Evolutionary conservation across 30 jellyfish, hydroid and myxozoan species (phyloP).

Genomic region (Aurelia coerulea): DNA sequence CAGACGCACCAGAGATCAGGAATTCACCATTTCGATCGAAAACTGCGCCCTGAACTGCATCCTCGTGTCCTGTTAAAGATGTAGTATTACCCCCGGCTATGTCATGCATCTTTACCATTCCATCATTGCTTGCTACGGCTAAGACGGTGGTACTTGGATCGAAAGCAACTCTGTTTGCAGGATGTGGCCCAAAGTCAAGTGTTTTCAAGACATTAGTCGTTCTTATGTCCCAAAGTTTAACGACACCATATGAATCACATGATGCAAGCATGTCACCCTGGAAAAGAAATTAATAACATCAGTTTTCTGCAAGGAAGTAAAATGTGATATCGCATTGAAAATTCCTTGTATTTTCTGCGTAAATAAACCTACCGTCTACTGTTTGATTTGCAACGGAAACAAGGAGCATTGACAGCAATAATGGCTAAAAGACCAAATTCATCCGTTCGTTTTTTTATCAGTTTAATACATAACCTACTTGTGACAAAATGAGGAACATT

Average conservation of each 20-base stretch:
- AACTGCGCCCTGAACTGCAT: slow-evolving; percentile 83
- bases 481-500: too few species aligned
- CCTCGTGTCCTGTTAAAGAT: slow-evolving; percentile 83
- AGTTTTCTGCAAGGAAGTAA: too few species aligned
- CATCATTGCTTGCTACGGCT: slow-evolving; percentile 95
- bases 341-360: too few species aligned
- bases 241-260: slow-evolving; percentile 91
- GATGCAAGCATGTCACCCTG: slow-evolving; percentile 97
- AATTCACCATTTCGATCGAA: slow-evolving; percentile 86
- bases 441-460: too few species aligned
- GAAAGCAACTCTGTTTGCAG: slow-evolving; percentile 91
- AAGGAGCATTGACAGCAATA: too few species aligned
- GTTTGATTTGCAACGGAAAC: too few species aligned
- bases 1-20: slow-evolving; percentile 91
- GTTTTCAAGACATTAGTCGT: slow-evolving; percentile 59
- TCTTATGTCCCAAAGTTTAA: slow-evolving; percentile 90
- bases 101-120: slow-evolving; percentile 82
- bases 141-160: slow-evolving; percentile 90
- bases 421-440: too few species aligned
- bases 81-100: slow-evolving; percentile 62
- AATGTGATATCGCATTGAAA: neutral
- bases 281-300: neutral
- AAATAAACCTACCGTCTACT: too few species aligned
- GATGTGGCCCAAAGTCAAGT: slow-evolving; percentile 95
- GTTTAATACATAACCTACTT: too few species aligned